Evolutionary conservation across 1,140 invertebrate species (phyloP).

Genomic region (Parasteatoda tepidariorum): DNA sequence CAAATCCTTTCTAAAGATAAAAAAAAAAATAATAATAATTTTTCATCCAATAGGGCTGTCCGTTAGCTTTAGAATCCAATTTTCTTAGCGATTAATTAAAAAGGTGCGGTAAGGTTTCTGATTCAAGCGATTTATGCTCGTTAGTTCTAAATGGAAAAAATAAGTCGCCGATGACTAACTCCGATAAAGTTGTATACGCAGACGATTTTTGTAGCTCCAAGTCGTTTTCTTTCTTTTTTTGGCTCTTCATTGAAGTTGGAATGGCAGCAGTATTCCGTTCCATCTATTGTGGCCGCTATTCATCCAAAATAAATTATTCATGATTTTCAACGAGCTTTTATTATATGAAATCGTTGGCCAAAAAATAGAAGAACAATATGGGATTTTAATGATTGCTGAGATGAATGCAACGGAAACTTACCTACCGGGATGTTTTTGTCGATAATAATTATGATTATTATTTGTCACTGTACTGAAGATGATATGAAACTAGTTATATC

Average conservation of each 20-base stretch:
- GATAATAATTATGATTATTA: conserved; percentile 35
- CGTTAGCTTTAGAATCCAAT: conserved; percentile 38
- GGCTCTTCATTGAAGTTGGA: not conserved
- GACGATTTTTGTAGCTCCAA: not conserved
- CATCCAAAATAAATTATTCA: conserved; percentile 44
- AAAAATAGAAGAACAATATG: conserved; percentile 8
- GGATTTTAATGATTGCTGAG: conserved; percentile 36
- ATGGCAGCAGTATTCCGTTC: not conserved
- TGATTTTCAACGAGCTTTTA: conserved; percentile 20
- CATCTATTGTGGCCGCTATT: not conserved
- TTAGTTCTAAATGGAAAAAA: conserved; percentile 19
- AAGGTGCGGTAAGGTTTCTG: conserved; percentile 50
- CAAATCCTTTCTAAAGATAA: too few relatives aligned
- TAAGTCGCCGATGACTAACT: conserved; percentile 14
- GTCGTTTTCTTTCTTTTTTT: not conserved
- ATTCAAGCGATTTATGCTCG: conserved; percentile 50
- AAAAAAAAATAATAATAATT: too few relatives aligned
- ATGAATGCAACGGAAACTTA: not conserved
- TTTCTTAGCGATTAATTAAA: conserved; percentile 56
- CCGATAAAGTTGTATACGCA: conserved; percentile 11
- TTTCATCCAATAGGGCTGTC: conserved; percentile 35
- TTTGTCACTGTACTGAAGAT: not conserved
- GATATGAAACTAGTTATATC: conserved; percentile 16
- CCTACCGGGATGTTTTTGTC: not conserved
- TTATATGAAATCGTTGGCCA: not conserved